Evolutionary conservation across 2,113 vertebrate genomes (phyloP).

Genomic region (Rhinopithecus roxellana): DNA sequence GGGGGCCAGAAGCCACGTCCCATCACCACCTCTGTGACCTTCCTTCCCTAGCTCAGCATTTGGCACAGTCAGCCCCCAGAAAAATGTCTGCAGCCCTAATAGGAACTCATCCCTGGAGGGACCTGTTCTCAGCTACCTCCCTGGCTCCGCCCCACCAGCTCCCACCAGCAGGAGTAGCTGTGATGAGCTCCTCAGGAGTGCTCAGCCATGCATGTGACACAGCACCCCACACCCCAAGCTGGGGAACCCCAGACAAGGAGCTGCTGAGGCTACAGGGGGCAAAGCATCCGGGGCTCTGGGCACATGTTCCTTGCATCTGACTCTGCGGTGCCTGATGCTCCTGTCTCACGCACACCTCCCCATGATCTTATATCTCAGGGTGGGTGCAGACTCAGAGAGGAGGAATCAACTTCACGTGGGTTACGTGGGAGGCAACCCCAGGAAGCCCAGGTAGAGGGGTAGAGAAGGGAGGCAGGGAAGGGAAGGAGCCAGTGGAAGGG

Average conservation of each 20-base stretch:
- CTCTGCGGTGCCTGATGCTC: accelerated
- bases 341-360: accelerated
- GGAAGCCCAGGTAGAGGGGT: neutral
- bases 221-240: accelerated
- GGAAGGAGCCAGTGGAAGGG: neutral
- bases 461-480: neutral
- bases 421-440: neutral
- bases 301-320: neutral
- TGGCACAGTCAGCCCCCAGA: neutral
- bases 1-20: neutral
- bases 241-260: neutral
- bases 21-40: neutral
- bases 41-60: neutral
- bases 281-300: neutral
- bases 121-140: neutral
- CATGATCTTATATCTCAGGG: accelerated
- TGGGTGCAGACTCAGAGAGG: neutral
- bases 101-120: neutral
- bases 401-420: neutral
- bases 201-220: neutral
- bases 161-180: neutral
- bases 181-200: neutral
- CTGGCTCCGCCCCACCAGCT: accelerated
- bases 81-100: neutral
- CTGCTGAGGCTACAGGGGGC: neutral